A percentile compares a stretch with the other conserved stretches of the same genome.
These are phyloP conservation scores for Cerastis rubricosa DNA, from an alignment of 2,888 invertebrate species.

Conservation along the genomic window DNA sequence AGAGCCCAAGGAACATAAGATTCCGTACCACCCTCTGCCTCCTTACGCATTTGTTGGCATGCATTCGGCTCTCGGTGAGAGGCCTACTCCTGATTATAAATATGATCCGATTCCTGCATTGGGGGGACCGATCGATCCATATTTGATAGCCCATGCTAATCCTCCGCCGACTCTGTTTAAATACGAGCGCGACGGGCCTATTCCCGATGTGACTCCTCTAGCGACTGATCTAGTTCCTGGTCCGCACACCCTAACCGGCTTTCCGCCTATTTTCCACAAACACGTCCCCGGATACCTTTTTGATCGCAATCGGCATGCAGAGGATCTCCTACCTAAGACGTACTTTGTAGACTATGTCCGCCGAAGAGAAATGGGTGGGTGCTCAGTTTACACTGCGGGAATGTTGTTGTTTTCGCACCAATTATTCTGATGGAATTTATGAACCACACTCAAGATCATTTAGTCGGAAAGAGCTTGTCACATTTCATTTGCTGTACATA, in stretches of 20 bases:
- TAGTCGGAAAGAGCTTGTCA: conserved; percentile 68
- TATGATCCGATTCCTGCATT: conserved; percentile 84
- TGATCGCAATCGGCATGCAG: conserved; percentile 85
- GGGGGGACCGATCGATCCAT: conserved; percentile 85
- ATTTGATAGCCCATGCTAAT: conserved; percentile 78
- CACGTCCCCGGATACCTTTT: conserved; percentile 88
- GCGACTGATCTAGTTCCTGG: conserved; percentile 81
- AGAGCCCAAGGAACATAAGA: conserved; percentile 81
- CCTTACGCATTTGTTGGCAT: conserved; percentile 86
- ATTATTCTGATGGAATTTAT: conserved; percentile 57
- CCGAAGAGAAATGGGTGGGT: conserved; percentile 90
- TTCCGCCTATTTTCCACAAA: conserved; percentile 88
- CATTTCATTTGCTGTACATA: conserved; percentile 75
- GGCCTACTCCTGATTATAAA: conserved; percentile 84
- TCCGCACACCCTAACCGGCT: conserved; percentile 85
- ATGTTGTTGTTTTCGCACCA: conserved; percentile 77
- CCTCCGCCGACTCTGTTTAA: conserved; percentile 85
- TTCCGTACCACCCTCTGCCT: conserved; percentile 83
- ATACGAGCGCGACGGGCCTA: conserved; percentile 86
- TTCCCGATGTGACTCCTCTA: conserved; percentile 82
- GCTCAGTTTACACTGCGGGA: conserved; percentile 89
- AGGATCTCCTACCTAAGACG: conserved; percentile 88
- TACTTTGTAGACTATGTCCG: conserved; percentile 90
- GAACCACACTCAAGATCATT: conserved; percentile 48
- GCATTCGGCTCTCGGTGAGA: conserved; percentile 85